phyloP scores from a whole-genome alignment of 1,140 invertebrate genomes.

The Lutraria rhynchaena region DNA sequence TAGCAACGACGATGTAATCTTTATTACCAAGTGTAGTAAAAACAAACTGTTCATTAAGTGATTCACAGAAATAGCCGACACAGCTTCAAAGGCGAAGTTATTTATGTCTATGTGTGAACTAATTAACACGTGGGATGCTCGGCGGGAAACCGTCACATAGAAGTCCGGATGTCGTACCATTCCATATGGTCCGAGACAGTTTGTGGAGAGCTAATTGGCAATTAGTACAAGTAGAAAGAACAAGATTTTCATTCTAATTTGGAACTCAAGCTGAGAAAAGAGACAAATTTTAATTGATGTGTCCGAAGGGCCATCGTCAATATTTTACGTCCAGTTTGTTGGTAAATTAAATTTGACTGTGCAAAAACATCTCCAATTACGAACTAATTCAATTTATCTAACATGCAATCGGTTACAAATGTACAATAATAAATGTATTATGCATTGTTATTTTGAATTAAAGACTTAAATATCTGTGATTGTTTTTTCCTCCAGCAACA shows the following conservation, averaged over 20 bases:
- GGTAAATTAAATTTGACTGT: too few species aligned
- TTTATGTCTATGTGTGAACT: not conserved
- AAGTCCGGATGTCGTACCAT: not conserved
- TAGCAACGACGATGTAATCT: too few species aligned
- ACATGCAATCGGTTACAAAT: too few species aligned
- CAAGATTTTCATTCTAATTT: constrained; percentile 12
- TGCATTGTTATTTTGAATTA: too few species aligned
- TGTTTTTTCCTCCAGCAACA: too few species aligned
- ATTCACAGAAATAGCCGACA: not conserved
- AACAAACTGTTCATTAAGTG: constrained; percentile 10
- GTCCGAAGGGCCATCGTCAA: not conserved
- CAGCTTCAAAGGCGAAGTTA: not conserved
- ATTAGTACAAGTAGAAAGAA: not conserved
- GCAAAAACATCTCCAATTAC: too few species aligned
- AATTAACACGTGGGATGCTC: not conserved
- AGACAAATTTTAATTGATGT: not conserved
- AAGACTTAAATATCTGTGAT: too few species aligned
- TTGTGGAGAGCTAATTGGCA: constrained; percentile 4
- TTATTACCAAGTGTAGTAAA: not conserved
- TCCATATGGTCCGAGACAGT: constrained; percentile 13
- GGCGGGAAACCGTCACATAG: not conserved
- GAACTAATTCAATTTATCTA: too few species aligned
- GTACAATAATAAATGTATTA: too few species aligned
- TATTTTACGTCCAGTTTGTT: not conserved
- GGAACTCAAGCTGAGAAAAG: not conserved